These are phyloP conservation scores for Stomatorhinus ivindoensis DNA, from an alignment of 2,113 vertebrate species.

Conservation along the genomic window DNA sequence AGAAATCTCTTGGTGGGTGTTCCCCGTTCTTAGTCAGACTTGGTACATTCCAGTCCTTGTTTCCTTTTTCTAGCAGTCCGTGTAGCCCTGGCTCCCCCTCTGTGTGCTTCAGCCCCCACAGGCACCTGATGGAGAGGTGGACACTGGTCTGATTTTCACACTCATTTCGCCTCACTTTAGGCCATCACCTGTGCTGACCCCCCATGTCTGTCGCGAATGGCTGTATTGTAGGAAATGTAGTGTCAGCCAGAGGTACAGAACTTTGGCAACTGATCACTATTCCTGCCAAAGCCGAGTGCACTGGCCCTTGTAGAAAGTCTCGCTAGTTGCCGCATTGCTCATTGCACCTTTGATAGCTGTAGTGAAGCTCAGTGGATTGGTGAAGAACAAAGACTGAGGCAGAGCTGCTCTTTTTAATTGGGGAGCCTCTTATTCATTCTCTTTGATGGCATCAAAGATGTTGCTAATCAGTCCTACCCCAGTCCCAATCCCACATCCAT, in stretches of 20 bases:
- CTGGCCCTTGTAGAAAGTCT: background rate
- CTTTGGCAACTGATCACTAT: background rate
- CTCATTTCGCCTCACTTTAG: background rate
- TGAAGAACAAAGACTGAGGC: background rate
- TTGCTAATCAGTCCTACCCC: background rate
- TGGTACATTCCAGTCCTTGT: background rate
- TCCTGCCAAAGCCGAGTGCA: background rate
- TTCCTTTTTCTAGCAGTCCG: background rate
- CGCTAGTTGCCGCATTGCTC: background rate
- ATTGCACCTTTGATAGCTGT: background rate
- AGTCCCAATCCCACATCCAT: background rate
- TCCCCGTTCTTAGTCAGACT: background rate
- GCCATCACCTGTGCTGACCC: background rate
- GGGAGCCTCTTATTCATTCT: background rate
- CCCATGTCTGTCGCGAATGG: background rate
- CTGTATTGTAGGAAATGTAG: background rate
- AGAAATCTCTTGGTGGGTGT: background rate
- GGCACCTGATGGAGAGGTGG: background rate
- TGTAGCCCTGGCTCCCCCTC: background rate
- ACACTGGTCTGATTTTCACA: background rate
- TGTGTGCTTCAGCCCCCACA: background rate
- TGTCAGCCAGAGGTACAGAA: background rate
- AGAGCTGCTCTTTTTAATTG: conserved; percentile 1
- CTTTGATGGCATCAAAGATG: background rate
- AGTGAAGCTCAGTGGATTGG: background rate